Conservation (phyloP, 2,888 invertebrate species). For the Atrina japonica region DNA sequence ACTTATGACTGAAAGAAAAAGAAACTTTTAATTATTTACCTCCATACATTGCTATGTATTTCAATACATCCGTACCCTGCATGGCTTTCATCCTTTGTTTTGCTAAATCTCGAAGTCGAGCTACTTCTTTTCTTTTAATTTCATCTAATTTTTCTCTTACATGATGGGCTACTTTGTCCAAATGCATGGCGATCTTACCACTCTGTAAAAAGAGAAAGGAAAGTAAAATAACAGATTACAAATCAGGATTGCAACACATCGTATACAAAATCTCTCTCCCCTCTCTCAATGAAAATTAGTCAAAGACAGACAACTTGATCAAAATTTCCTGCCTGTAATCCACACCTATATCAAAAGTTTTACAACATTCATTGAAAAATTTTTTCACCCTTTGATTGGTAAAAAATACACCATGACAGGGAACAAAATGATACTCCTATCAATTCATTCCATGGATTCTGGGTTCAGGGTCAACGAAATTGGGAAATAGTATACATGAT, state of each 20-base stretch:
- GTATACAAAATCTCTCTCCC: no score
- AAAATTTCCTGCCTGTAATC: no score
- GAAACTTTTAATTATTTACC: conserved; percentile 53
- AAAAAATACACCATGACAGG: no score
- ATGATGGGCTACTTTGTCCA: conserved; percentile 93
- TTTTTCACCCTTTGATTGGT: no score
- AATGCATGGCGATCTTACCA: conserved; percentile 94
- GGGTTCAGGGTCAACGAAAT: no score
- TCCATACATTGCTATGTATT: conserved; percentile 63
- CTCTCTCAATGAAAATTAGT: no score
- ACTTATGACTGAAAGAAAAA: conserved; percentile 18
- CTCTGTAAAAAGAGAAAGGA: conserved; percentile 83
- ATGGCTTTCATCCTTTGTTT: conserved; percentile 65
- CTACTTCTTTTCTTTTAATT: conserved; percentile 93
- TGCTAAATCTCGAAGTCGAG: conserved; percentile 89
- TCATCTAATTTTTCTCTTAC: conserved; percentile 94
- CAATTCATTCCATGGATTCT: no score
- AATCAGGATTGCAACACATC: neutral
- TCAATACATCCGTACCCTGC: conserved; percentile 74
- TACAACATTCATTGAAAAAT: no score
- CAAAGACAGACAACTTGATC: no score
- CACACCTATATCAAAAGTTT: no score
- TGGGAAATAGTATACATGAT: no score
- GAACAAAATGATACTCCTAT: no score
- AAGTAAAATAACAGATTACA: neutral